Evolutionary conservation across 2,797 vertebrate genomes (phyloP).

Genomic region (Valencia hispanica): DNA sequence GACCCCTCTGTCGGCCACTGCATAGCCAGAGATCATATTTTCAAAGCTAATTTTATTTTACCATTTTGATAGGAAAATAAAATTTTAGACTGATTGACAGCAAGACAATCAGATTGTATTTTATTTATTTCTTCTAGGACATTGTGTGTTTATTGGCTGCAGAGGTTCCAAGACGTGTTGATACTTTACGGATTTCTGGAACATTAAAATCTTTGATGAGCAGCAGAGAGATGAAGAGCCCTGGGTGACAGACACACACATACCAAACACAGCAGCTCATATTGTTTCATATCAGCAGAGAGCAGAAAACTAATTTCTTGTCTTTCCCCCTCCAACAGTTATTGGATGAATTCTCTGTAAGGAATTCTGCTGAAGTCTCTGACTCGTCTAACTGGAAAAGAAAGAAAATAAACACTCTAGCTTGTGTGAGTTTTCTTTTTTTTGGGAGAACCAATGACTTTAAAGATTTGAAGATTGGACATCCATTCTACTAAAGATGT

Average conservation of each 20-base stretch:
- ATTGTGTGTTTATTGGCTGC: background rate
- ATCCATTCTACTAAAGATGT: background rate
- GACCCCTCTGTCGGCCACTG: no score
- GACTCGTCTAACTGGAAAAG: slow-evolving; percentile 35
- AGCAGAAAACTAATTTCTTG: slow-evolving; percentile 74
- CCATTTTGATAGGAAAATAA: background rate
- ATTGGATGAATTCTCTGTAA: slow-evolving; percentile 68
- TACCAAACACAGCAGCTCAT: slow-evolving; percentile 64
- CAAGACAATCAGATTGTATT: background rate
- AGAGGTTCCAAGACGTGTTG: slow-evolving; percentile 25
- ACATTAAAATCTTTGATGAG: slow-evolving; percentile 34
- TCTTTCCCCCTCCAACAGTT: slow-evolving; percentile 56
- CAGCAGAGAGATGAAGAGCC: slow-evolving; percentile 29
- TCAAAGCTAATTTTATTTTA: background rate
- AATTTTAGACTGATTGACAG: background rate
- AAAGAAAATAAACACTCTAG: background rate
- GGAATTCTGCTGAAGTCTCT: slow-evolving; percentile 58
- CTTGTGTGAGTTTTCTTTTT: slow-evolving; percentile 3
- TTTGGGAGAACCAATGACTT: background rate
- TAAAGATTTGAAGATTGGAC: background rate
- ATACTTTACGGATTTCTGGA: slow-evolving; percentile 30
- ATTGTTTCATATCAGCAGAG: slow-evolving; percentile 73
- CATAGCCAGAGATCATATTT: no score
- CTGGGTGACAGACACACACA: slow-evolving; percentile 28
- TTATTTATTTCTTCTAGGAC: background rate